Percentiles rank a stretch among this genome's conserved stretches.
These are phyloP conservation scores for Dinomys branickii DNA, from an alignment of 2,113 vertebrate genomes.

Conservation along the genomic window DNA sequence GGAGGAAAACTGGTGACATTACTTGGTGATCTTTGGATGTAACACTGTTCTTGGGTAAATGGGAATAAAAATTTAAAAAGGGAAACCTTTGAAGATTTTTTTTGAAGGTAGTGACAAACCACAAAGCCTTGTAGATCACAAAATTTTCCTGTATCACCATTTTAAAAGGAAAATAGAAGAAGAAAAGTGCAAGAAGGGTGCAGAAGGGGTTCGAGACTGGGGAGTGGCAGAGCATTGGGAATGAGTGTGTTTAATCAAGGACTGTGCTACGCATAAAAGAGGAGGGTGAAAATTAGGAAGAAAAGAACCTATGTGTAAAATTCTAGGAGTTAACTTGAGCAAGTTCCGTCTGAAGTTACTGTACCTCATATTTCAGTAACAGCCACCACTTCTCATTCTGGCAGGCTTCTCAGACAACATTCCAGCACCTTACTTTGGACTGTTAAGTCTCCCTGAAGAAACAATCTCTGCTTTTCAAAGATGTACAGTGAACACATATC, in stretches of 20 bases:
- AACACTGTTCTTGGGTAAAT: background rate
- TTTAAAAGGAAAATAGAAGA: background rate
- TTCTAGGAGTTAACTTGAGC: background rate
- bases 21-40: background rate
- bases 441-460: background rate
- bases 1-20: background rate
- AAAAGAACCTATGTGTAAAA: background rate
- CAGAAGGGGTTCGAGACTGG: background rate
- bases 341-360: background rate
- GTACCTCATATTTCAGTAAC: slow-evolving; percentile 14
- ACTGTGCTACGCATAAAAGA: background rate
- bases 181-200: background rate
- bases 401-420: background rate
- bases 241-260: background rate
- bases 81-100: background rate
- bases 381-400: background rate
- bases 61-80: background rate
- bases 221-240: fast-evolving
- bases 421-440: background rate
- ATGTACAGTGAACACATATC: background rate
- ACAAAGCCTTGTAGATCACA: background rate
- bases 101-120: background rate
- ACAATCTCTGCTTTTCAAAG: slow-evolving; percentile 42
- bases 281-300: background rate
- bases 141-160: background rate